Conservation (phyloP, 2,797 vertebrate genomes). For the Chiloscyllium punctatum region DNA sequence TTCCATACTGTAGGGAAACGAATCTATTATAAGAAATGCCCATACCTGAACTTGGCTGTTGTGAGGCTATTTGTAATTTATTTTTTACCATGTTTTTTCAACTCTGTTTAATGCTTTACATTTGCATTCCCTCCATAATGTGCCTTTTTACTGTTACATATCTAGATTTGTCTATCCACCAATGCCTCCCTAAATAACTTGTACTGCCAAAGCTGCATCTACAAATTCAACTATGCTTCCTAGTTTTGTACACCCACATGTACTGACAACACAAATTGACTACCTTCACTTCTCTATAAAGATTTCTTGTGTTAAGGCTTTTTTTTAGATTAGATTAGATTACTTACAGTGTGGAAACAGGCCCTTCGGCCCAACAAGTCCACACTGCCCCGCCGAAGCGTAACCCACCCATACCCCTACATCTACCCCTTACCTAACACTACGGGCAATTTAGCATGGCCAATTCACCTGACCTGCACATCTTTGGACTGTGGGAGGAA, state of each 20-base stretch:
- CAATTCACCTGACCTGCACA: no score
- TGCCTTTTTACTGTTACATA: not conserved
- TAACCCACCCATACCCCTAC: no score
- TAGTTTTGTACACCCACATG: not conserved
- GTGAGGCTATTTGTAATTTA: not conserved
- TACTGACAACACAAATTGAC: not conserved
- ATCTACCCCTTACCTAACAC: no score
- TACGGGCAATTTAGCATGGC: no score
- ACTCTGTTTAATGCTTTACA: not conserved
- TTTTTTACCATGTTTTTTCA: not conserved
- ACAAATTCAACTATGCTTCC: not conserved
- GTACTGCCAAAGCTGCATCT: not conserved
- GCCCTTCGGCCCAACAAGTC: no score
- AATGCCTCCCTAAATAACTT: not conserved
- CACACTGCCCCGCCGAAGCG: no score
- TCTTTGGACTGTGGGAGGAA: no score
- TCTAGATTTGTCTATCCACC: not conserved
- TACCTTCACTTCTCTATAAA: not conserved
- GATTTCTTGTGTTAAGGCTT: not conserved
- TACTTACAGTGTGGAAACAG: no score
- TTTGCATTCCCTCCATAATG: not conserved
- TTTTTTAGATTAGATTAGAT: no score
- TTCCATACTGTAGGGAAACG: no score
- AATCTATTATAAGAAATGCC: no score
- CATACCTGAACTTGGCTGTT: not conserved